Base-by-base conservation (phyloP, 2,113 vertebrate species). In the Clupea harengus region DNA sequence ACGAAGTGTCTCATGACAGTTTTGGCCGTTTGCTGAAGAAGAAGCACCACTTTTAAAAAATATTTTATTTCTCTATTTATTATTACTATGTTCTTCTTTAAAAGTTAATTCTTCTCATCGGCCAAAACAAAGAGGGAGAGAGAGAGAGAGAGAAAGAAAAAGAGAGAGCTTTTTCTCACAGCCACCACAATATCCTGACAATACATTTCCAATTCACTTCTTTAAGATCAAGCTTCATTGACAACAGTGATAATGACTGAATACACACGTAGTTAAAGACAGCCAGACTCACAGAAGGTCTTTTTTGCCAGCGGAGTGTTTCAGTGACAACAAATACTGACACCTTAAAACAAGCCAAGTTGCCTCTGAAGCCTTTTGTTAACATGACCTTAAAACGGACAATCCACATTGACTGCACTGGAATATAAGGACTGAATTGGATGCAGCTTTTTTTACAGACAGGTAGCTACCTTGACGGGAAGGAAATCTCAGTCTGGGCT, bases 31-130 rank as follows among this genome's bases (percentile, higher is more conserved):
- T 28, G 64, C 64, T 72, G 64, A 72, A 15, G 64, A 72, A 72
- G n/a, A 72, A 72, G 64, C 64, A 72, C 64, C 64, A 32, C 64
- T 25, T 72, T 72, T 72, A 28, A 28, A 28, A 72, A 28, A 72
- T 10, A 4, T 25, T 25, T 72, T 72, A 28, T 39, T 39, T 39
- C 39, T 39, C 25, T 72, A 72, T 28, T 28, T 13, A 28, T 72
- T 72, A 72, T 72, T 72, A 72, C 64, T 32, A 72, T 72, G 64
- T 72, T 72, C 64, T 72, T 72, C 64, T 72, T 72, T 72, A 72
- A 28, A 72, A 72, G 64, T 72, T 72, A 28, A 72, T 72, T 72
- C 64, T 72, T 72, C 64, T 72, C 28, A 32, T 72, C 64, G 64
- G 64, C 64, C 64, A 72, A 72, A 72, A 72, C 64, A 72, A 28